These are phyloP conservation scores for Sphenodon punctatus DNA, from an alignment of 2,797 vertebrate genomes.

Conservation along the genomic window DNA sequence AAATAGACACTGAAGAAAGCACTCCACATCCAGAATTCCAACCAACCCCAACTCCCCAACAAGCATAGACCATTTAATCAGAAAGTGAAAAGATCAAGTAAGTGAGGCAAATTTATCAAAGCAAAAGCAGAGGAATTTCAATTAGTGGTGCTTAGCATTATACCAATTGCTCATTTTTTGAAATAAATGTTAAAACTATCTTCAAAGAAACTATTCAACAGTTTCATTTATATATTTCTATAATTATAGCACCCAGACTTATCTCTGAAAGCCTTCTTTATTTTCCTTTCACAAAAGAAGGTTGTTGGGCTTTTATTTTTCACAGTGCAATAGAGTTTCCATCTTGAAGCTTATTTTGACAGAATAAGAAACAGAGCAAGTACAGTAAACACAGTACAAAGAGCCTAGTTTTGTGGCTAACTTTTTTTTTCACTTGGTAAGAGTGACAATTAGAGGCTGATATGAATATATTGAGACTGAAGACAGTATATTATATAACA, in stretches of 20 bases:
- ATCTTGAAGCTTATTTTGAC: conserved; percentile 35
- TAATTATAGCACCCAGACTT: conserved; percentile 54
- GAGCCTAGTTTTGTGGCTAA: not conserved
- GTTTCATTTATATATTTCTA: conserved; percentile 63
- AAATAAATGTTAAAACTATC: conserved; percentile 62
- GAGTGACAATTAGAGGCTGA: not conserved
- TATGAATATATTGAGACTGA: conserved; percentile 35
- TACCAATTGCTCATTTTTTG: conserved; percentile 68
- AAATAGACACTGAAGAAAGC: not conserved
- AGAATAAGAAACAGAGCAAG: conserved; percentile 17
- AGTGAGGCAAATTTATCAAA: conserved; percentile 60
- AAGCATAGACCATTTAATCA: conserved; percentile 38
- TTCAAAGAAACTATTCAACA: conserved; percentile 65
- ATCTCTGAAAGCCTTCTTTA: conserved; percentile 55
- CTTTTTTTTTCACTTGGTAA: conserved; percentile 27
- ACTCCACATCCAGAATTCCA: not conserved
- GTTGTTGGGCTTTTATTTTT: conserved; percentile 12
- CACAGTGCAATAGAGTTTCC: not conserved
- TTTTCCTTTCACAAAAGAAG: conserved; percentile 51
- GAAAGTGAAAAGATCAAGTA: conserved; percentile 51
- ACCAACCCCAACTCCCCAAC: not conserved
- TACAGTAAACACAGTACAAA: conserved; percentile 44
- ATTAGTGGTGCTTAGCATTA: conserved; percentile 70
- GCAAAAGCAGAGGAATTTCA: conserved; percentile 63
- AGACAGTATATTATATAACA: conserved; percentile 9